Evolutionary conservation across 1,140 invertebrate species (phyloP), one percentile per base, ranked within the genome.

Genomic region (Cardiocondyla obscurior): DNA sequence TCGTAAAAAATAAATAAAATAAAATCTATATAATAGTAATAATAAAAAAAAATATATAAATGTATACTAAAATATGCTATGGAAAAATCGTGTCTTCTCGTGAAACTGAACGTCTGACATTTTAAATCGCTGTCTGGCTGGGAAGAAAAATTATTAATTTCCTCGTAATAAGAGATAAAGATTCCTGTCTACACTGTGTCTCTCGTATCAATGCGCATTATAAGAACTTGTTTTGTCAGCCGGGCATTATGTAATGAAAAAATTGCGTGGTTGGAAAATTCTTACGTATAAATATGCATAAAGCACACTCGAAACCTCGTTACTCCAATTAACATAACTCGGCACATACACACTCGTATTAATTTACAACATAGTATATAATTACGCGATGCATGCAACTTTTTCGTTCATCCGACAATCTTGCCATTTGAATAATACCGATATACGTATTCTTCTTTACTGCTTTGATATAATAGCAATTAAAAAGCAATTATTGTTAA

Each of bases 291-390:
- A 42, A 42, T 72, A 72, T 57, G 8, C 33, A 62, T 62, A 22
- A 62, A 22, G 16, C 44, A 46, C 16, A 22, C 51, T 55, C 42
- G 49, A 42, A 57, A 73, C 8, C 51, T 74, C 28, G 28, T 73
- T 73, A 39, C 16, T 42, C 16, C 25, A 19, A 58, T 73, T 73
- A 58, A 58, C 70, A 73, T 58, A 58, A 69, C 42, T 39, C 19
- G 51, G 30, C 14, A 72, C 14, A 16, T 55, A 62, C 12, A 42
- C 10, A 44, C 14, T 65, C 16, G n/a, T 69, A 30, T 33, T 25
- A 69, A 69, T 49, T 19, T 46, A n/a, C 28, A 51, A 53, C 6
- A 33, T 44, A 46, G 44, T 42, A 8, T 19, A 62, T 33, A 58
- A 74, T 72, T 73, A 73, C 14, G 14, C 2, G 22, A 39, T 16